phyloP scores from a whole-genome alignment of 2,113 vertebrate species.

The Burhinus oedicnemus region DNA sequence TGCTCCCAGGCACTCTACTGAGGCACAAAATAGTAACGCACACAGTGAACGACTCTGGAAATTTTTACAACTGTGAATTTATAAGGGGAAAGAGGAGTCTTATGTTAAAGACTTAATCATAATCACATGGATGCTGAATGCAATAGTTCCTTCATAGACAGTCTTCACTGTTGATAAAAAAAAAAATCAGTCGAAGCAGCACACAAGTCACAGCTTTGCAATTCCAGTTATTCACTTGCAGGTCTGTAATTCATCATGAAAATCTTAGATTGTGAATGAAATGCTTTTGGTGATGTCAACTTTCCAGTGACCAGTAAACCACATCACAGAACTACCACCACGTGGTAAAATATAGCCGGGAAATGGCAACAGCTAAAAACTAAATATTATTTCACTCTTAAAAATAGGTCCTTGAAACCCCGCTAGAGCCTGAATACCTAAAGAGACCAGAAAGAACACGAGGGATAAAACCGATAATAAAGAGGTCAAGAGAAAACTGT shows the following conservation, averaged over 20 bases:
- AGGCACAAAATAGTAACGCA: rapidly evolving
- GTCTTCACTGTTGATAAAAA: background rate
- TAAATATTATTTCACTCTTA: conserved; percentile 49
- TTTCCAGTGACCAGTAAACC: conserved; percentile 72
- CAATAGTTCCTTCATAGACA: background rate
- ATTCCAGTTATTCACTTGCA: conserved; percentile 20
- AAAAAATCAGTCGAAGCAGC: background rate
- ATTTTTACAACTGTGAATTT: background rate
- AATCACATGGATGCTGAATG: background rate
- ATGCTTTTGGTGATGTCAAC: conserved; percentile 63
- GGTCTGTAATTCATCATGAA: conserved; percentile 40
- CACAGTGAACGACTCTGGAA: background rate
- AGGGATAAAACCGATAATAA: background rate
- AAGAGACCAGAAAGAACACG: background rate
- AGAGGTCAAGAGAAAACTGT: background rate
- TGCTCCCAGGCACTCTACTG: background rate
- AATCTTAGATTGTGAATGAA: conserved; percentile 65
- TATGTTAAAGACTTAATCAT: background rate
- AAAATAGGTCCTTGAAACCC: conserved; percentile 35
- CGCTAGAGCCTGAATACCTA: background rate
- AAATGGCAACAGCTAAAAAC: conserved; percentile 51
- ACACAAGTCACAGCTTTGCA: background rate
- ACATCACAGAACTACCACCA: conserved; percentile 66
- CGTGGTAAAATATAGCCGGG: conserved; percentile 42
- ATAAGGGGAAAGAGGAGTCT: background rate